Base-by-base conservation (phyloP, 2,888 invertebrate genomes). In the Myathropa florea region DNA sequence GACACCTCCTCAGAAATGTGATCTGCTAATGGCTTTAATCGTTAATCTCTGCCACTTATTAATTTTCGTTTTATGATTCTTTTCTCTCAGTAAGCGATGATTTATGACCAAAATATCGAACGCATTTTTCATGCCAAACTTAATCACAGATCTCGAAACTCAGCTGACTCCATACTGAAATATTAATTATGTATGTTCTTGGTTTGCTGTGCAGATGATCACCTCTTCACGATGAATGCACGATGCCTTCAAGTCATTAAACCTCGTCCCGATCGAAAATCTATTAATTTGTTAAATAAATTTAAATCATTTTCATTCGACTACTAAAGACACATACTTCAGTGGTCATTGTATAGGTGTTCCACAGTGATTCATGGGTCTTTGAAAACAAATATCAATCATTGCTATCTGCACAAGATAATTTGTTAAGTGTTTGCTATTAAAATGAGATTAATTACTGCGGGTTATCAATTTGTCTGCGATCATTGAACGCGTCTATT, bases 11-110 rank as follows among this genome's bases (percentile, higher is more conserved):
- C 75, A 71, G 75, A 86, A 82, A 86, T 83, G 70, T 75, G 82
- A 67, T 78, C 75, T 67, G 60, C 86, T 86, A 86, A 86, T 86
- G 86, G 83, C 78, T 71, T 86, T 83, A 86, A 86, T 86, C 86
- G 86, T 86, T 86, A 83, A 86, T 86, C 86, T 83, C 86, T 86
- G 86, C 86, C 86, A 83, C 83, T 83, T 86, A 86, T 86, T 86
- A 86, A 86, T 86, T 86, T 83, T 79, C 78, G 73, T 86, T 86
- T 86, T 86, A 86, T 86, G 78, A 79, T 86, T 86, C 86, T 73
- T 79, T 83, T 78, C 83, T 83, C 83, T 75, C 75, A 65, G 77
- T 53, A 71, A 70, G 46, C 61, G 70, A 86, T 86, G 86, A 86
- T 86, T 86, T 86, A 86, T 86, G 86, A 83, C 67, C 82, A 59